A percentile compares a stretch with the other conserved stretches of the same genome.
Conservation (phyloP, 2,888 invertebrate species). For the Platycheirus albimanus region DNA sequence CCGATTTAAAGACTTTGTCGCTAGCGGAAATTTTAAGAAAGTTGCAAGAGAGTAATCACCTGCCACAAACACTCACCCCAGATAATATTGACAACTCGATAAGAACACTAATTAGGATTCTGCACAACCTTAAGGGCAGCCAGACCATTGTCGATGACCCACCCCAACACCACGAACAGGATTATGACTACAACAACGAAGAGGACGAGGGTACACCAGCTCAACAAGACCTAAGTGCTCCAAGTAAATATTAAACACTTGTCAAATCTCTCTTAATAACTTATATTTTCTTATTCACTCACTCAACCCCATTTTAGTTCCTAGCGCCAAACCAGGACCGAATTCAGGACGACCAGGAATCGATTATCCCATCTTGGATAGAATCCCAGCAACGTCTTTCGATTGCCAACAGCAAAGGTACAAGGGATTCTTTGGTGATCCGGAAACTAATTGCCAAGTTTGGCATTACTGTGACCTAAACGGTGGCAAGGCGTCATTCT, state of each 20-base stretch:
- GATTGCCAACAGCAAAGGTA: slow-evolving; percentile 93
- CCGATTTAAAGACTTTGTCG: slow-evolving; percentile 81
- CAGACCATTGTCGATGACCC: slow-evolving; percentile 81
- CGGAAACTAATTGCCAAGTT: slow-evolving; percentile 93
- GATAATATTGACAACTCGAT: slow-evolving; percentile 92
- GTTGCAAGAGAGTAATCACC: slow-evolving; percentile 88
- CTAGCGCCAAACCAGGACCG: slow-evolving; percentile 84
- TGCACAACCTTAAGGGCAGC: slow-evolving; percentile 86
- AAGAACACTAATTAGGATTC: slow-evolving; percentile 89
- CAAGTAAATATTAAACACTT: slow-evolving; percentile 69
- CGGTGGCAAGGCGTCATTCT: slow-evolving; percentile 94
- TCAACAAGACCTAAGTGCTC: slow-evolving; percentile 70
- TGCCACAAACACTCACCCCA: slow-evolving; percentile 89
- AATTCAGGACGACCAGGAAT: slow-evolving; percentile 85
- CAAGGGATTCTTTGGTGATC: slow-evolving; percentile 95
- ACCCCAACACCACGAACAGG: slow-evolving; percentile 80
- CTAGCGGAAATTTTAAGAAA: slow-evolving; percentile 87
- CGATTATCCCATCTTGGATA: slow-evolving; percentile 91
- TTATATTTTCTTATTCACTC: slow-evolving; percentile 15
- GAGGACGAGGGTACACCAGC: slow-evolving; percentile 75
- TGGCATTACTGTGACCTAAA: slow-evolving; percentile 97
- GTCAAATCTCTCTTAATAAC: slow-evolving; percentile 36
- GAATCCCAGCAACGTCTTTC: slow-evolving; percentile 90
- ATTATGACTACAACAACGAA: slow-evolving; percentile 79
- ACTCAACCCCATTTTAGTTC: not conserved